These are phyloP conservation scores for Theristicus caerulescens DNA, from an alignment of 2,113 vertebrate species.

Conservation along the genomic window DNA sequence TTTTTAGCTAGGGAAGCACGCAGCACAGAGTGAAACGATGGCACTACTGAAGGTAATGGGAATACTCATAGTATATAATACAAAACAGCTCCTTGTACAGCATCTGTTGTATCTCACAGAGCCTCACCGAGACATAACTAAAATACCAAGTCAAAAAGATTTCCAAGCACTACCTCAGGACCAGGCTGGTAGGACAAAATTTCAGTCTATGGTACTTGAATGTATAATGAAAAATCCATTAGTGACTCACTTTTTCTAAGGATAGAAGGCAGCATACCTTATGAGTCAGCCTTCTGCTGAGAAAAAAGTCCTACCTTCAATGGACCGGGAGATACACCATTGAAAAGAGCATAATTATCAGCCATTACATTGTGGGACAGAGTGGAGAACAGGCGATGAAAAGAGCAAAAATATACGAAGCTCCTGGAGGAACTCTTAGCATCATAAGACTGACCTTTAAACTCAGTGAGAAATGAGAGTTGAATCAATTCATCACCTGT, in stretches of 20 bases:
- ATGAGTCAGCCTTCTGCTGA: constrained; percentile 51
- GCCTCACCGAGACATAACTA: neutral
- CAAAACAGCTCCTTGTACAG: neutral
- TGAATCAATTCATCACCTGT: neutral
- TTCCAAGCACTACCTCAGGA: constrained; percentile 7
- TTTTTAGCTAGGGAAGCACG: neutral
- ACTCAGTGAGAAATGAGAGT: neutral
- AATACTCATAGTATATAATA: neutral
- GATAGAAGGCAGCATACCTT: constrained; percentile 48
- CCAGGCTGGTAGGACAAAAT: constrained; percentile 5
- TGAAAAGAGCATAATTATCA: constrained; percentile 24
- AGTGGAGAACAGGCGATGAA: neutral
- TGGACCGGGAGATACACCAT: neutral
- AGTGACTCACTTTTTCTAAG: constrained; percentile 62
- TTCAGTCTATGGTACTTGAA: constrained; percentile 25
- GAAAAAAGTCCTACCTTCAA: constrained; percentile 39
- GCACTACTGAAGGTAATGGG: neutral
- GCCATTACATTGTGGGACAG: neutral
- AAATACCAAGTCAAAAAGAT: constrained; percentile 32
- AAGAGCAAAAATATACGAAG: constrained; percentile 16
- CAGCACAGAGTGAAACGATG: neutral
- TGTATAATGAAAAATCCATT: constrained; percentile 62
- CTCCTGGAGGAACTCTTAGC: neutral
- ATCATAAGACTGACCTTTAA: constrained; percentile 25
- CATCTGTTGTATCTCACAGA: neutral